Base-by-base conservation (phyloP, 2,888 invertebrate species). In the Philopedon plagiatum region DNA sequence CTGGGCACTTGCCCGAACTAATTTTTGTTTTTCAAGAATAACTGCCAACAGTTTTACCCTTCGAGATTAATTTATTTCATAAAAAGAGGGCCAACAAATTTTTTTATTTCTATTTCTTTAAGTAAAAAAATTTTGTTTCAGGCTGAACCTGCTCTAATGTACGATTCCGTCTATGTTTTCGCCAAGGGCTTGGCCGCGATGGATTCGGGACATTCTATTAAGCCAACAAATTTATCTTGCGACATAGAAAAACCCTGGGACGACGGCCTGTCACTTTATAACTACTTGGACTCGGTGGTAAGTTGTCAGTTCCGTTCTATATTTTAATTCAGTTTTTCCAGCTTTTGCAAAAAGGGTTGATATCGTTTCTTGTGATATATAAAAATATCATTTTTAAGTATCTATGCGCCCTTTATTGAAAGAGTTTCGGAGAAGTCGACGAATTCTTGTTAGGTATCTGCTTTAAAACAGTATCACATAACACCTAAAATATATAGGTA, bases 111-210 rank as follows among this genome's bases (percentile, higher is more conserved):
- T 15, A 11, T n/a, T 32, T 61, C 26, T 64, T 51, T n/a, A 34
- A 7, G 34, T 34, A 34, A 2, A 34, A 21, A n/a, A n/a, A n/a
- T n/a, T 37, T 23, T 67, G 26, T 76, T 87, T 1, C 86, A 95
- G 95, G 94, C 95, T 60, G 94, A 94, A 84, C 93, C 95, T 69
- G 95, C 95, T 0, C 87, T 96, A 51, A 89, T 95, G 79, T 95
- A 93, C 84, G 95, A 96, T 82, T 93, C 95, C 1, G 95, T 96
- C 0, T 93, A 94, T 81, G 92, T 93, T 5, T 90, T 95, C 78
- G 94, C 93, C 1, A 89, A 92, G 77, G 95, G 94, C 1, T 85
- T 96, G 39, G 91, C 92, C 11, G 89, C 92, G 3, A 89, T 94
- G 78, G 91, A 92, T 81, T 87, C 89, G 9, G 92, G 93, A 73